phyloP scores from a whole-genome alignment of 2,888 invertebrate species.

The Cerastis rubricosa region DNA sequence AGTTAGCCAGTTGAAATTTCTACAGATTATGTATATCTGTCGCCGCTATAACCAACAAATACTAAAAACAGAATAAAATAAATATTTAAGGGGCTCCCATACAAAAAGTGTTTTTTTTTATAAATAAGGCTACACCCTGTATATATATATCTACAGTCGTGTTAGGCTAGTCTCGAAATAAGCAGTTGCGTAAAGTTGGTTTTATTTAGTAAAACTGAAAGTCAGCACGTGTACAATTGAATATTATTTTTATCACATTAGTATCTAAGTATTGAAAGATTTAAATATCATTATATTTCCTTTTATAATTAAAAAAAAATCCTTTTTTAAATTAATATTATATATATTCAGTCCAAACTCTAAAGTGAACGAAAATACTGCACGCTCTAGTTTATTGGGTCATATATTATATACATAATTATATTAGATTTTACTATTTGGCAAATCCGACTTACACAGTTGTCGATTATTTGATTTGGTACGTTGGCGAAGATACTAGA shows the following conservation, averaged over 20 bases:
- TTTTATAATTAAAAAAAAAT: too few species aligned
- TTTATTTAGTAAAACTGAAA: not conserved
- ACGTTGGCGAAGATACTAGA: not conserved
- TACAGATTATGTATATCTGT: too few species aligned
- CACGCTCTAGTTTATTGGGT: not conserved
- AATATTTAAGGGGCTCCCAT: too few species aligned
- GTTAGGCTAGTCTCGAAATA: not conserved
- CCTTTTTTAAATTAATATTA: too few species aligned
- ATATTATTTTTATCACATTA: not conserved
- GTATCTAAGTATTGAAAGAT: not conserved
- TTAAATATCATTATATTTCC: not conserved
- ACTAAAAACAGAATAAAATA: too few species aligned
- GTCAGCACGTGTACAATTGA: not conserved
- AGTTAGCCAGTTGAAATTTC: too few species aligned
- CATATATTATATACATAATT: not conserved
- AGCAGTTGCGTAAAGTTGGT: not conserved
- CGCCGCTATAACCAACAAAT: too few species aligned
- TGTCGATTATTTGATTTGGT: not conserved
- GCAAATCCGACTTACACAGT: not conserved
- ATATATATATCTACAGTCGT: not conserved
- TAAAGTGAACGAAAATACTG: constrained; percentile 1
- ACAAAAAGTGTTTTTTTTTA: too few species aligned
- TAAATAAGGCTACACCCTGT: too few species aligned
- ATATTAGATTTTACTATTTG: not conserved
- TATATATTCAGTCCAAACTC: not conserved